Base-by-base conservation (phyloP, 2,113 vertebrate species). In the Acrocephalus arundinaceus region DNA sequence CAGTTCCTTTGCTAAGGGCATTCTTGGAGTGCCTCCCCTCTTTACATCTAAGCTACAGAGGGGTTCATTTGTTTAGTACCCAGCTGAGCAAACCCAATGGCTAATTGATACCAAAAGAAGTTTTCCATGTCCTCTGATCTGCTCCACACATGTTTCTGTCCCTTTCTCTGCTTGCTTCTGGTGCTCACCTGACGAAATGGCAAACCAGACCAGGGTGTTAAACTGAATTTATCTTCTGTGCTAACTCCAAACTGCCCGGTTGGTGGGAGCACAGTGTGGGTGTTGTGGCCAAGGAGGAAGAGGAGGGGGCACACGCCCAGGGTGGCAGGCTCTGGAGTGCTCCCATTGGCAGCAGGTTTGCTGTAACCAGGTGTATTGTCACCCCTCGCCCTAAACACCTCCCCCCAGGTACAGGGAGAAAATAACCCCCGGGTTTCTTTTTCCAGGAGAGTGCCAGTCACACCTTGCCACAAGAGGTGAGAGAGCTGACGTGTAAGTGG, bases 41-140 rank as follows among this genome's bases (percentile, higher is more conserved):
- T 94, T 85, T 84, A 88, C 91, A 92, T 71, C 45, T 62, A 39
- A 90, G 45, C 57, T 89, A 13, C 15, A 83, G 72, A 88, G 21
- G 21, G 21, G 48, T 86, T 92, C 76, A 89, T 92, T 94, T 93
- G 70, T 95, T 96, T 90, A 79, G 87, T 19, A 71, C 33, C 55
- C 85, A 89, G 83, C 66, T 43, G 70, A 72, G 72, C 52, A 95
- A 94, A 74, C 35, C 65, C 52, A 75, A 52, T 48, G 68, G 23
- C 67, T 92, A 89, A 81, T 45, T 86, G 83, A 72, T 66, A 90
- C 37, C 61, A 77, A 63, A 83, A 84, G 25, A 58, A 80, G 57
- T 58, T 84, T 84, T 61, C 58, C 13, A 5, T 27, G 48, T 90
- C 27, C 52, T 84, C 83, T 88, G 80, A 74, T 86, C 83, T 88